Base-by-base conservation (phyloP, 2,888 invertebrate species). In the Eumerus sabulonum region DNA sequence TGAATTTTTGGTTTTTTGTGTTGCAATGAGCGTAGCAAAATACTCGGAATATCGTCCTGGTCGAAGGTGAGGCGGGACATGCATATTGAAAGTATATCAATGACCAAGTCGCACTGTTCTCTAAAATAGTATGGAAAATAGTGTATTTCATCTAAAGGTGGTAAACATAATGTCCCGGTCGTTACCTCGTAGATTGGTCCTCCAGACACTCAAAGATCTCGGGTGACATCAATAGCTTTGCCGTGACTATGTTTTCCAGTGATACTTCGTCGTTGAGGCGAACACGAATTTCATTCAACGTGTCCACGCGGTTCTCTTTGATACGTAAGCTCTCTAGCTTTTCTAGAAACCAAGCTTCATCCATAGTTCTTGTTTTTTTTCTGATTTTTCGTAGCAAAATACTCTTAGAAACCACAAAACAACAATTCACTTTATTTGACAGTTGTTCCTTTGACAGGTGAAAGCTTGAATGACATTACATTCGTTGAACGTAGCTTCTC, bases 171-270 rank as follows among this genome's bases (percentile, higher is more conserved):
- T 88, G 87, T 87, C 90, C 1, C 38, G 9, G 17, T 1, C 9
- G 0, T 36, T 62, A 77, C 77, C 51, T 44, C 1, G 60, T 45
- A 0, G 45, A 19, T n/a, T 17, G 88, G 70, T 90, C 89, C 84
- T 93, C 92, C 36, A 93, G 87, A 83, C 93, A 94, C 45, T 92
- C 91, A 73, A 93, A 91, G 64, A 94, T 90, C 83, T 91, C 89
- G 0, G 92, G 90, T 63, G 93, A 90, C 81, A 91, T 91, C 14
- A 92, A 82, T 59, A 88, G 81, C 50, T 86, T 87, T 11, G 88
- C 88, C 13, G 89, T 88, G 9, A 88, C 85, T 13, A 85, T 84
- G 1, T 86, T 87, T 84, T 91, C 90, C 44, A 89, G 83, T 9
- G 87, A 84, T 0, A 89, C 84, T 16, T 89, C 82, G 9, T 87